Conservation (phyloP, 2,797 vertebrate species). For the Helicolenus hilgendorfi region DNA sequence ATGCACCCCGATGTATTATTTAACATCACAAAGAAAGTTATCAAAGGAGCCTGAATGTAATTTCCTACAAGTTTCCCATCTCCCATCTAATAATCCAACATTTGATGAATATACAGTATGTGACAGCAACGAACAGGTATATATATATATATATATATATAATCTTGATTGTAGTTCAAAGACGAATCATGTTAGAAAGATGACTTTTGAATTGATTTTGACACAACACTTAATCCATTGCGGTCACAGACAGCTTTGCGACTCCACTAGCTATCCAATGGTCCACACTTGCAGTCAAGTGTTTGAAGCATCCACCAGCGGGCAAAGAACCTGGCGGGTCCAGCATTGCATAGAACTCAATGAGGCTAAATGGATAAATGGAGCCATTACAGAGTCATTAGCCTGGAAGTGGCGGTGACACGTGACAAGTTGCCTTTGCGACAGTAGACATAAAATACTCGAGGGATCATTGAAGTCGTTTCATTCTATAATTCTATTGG, state of each 20-base stretch:
- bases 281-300: conserved; percentile 70
- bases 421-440: conserved; percentile 69
- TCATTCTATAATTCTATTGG: conserved; percentile 57
- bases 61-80: neutral
- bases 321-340: conserved; percentile 63
- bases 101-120: neutral
- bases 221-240: conserved; percentile 10
- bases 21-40: neutral
- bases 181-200: neutral
- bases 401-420: conserved; percentile 74
- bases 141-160: neutral
- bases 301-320: conserved; percentile 60
- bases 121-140: neutral
- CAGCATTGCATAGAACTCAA: conserved; percentile 74
- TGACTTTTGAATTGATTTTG: conserved; percentile 29
- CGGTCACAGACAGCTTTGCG: conserved; percentile 42
- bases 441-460: conserved; percentile 60
- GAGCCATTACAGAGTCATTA: conserved; percentile 83
- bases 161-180: conserved; percentile 14
- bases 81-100: neutral
- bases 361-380: conserved; percentile 87
- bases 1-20: neutral
- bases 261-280: conserved; percentile 63
- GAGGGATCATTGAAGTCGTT: conserved; percentile 57
- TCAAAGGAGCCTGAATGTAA: neutral